phyloP scores from a whole-genome alignment of 2,797 vertebrate genomes.

The Pterois miles region DNA sequence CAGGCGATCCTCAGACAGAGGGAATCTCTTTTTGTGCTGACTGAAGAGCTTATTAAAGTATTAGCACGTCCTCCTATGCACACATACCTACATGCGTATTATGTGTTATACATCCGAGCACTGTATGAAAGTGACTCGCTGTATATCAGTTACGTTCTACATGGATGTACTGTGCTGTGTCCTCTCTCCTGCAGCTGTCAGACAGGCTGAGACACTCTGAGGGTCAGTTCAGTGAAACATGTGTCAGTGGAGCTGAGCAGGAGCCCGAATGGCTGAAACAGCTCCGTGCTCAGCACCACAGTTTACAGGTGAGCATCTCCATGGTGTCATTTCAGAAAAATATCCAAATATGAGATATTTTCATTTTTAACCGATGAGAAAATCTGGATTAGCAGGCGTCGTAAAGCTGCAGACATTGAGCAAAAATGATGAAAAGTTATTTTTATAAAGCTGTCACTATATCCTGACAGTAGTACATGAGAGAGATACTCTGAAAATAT shows the following conservation, averaged over 20 bases:
- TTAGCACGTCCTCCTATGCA: neutral
- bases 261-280: slow-evolving; percentile 88
- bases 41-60: slow-evolving; percentile 88
- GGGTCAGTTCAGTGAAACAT: slow-evolving; percentile 79
- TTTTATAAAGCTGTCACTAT: too few species aligned
- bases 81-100: neutral
- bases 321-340: neutral
- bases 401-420: too few species aligned
- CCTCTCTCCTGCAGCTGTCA: slow-evolving; percentile 80
- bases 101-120: neutral
- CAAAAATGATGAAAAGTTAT: too few species aligned
- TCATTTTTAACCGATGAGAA: neutral
- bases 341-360: neutral
- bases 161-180: neutral
- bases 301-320: slow-evolving; percentile 78
- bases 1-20: slow-evolving; percentile 74
- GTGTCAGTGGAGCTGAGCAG: slow-evolving; percentile 30
- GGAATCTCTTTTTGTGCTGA: slow-evolving; percentile 73
- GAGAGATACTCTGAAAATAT: too few species aligned
- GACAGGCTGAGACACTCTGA: slow-evolving; percentile 88
- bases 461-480: too few species aligned
- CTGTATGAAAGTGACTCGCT: neutral
- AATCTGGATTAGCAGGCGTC: neutral
- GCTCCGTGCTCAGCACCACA: slow-evolving; percentile 71
- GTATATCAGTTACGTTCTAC: neutral